Evolutionary conservation across 2,888 invertebrate genomes (phyloP), one percentile per base, ranked within the genome.

Genomic region (Crocallis elinguaria): DNA sequence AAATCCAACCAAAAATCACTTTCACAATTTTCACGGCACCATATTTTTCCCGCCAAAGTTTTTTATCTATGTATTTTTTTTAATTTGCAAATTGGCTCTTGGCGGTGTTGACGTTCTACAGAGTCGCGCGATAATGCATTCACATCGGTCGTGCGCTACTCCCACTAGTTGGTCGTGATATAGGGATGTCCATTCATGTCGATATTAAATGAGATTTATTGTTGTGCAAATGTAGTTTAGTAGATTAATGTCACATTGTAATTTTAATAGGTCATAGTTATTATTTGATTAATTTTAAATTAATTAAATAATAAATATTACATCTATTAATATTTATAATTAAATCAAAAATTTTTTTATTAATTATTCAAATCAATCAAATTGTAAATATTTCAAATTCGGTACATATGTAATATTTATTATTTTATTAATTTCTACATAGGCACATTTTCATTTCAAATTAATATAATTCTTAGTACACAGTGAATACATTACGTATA

Each of bases 81-180:
- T 62, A 32, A 33, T 30, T 53, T 42, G 45, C 52, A 54, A 62
- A 25, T 25, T 35, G 38, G 38, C 48, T 14, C 12, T 13, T 27
- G 7, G 27, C 43, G 33, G 25, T 43, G 48, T 33, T 12, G 13
- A 19, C 48, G 48, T 44, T 38, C 32, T 21, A 48, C 38, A 48
- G 43, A 23, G 53, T 25, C 32, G 48, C 53, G 21, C 72, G 69
- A 72, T 82, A 83, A 77, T 82, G 75, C 75, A 75, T 75, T 67
- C 72, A 70, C 66, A 65, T 62, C 67, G 67, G 69, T 49, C 43
- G 51, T 49, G 48, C 45, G 30, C 17, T 65, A 65, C 68, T 67
- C 66, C 67, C 68, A 68, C 71, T 68, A 71, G 66, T 67, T 52
- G 56, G 65, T 69, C 66, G 67, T 71, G 65, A 64, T 39, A 41